Evolutionary conservation across 1,140 invertebrate species (phyloP).

Genomic region (Acromyrmex heyeri): DNA sequence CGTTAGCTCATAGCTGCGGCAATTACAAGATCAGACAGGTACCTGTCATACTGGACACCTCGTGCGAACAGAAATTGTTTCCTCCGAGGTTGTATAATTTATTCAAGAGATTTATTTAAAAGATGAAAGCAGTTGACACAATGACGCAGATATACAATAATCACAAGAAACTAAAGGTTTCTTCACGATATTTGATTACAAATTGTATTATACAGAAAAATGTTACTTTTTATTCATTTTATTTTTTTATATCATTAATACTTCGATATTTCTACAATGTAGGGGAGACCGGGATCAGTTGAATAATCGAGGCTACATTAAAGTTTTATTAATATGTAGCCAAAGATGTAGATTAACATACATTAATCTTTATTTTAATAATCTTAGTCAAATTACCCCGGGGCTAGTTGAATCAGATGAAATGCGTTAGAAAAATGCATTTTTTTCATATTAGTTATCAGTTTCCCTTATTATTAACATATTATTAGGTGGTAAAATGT

Average conservation of each 20-base stretch:
- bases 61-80: constrained; percentile 18
- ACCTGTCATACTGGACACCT: not conserved
- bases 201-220: not conserved
- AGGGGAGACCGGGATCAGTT: no score
- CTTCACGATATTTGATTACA: not conserved
- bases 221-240: not conserved
- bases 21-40: constrained; percentile 54
- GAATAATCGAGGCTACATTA: no score
- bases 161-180: no score
- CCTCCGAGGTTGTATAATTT: not conserved
- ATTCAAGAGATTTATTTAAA: not conserved
- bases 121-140: not conserved
- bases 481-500: no score
- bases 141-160: not conserved
- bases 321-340: no score
- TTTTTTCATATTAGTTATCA: no score
- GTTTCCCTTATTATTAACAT: no score
- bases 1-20: constrained; percentile 52
- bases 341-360: no score
- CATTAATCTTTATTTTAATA: no score
- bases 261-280: not conserved
- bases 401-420: no score
- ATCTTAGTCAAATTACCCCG: no score
- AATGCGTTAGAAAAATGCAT: no score
- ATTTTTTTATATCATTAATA: not conserved